A percentile compares a stretch with the other conserved stretches of the same genome.
These are phyloP conservation scores for Strigamia transsilvanica DNA, from an alignment of 2,888 invertebrate genomes.

Conservation along the genomic window DNA sequence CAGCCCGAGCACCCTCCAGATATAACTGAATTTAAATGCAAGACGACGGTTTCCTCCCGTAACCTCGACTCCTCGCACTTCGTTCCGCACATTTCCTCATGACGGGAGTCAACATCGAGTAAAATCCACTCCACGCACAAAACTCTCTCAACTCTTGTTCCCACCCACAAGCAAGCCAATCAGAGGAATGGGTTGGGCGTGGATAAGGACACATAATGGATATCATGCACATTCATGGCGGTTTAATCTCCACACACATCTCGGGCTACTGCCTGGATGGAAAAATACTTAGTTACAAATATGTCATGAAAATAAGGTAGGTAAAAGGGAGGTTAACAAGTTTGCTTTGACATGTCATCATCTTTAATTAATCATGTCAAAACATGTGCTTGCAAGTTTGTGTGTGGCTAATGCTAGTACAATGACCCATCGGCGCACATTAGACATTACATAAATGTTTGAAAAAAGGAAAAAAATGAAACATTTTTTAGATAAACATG, in stretches of 20 bases:
- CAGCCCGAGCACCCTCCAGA: slow-evolving; percentile 18
- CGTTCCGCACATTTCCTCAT: slow-evolving; percentile 31
- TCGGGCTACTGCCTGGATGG: not conserved
- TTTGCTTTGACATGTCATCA: slow-evolving; percentile 8
- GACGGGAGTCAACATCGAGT: slow-evolving; percentile 1
- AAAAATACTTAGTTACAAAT: slow-evolving; percentile 7
- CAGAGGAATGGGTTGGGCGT: slow-evolving; percentile 14
- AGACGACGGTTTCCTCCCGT: slow-evolving; percentile 37
- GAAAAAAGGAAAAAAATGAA: not conserved
- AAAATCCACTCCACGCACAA: not conserved
- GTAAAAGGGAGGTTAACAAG: slow-evolving; percentile 5
- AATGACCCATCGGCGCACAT: not conserved
- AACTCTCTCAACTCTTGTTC: slow-evolving; percentile 14
- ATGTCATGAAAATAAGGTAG: not conserved
- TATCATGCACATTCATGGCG: slow-evolving; percentile 39
- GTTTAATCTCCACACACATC: not conserved
- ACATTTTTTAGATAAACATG: not conserved
- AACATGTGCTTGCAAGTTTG: not conserved
- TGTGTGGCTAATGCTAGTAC: not conserved
- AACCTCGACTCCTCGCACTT: slow-evolving; percentile 34
- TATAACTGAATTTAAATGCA: slow-evolving; percentile 23
- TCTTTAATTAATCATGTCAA: slow-evolving; percentile 8
- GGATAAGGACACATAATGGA: slow-evolving; percentile 12
- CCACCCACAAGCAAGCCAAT: slow-evolving; percentile 21
- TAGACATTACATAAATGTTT: not conserved